phyloP scores from a whole-genome alignment of 2,888 invertebrate genomes.

The Magallana nippona region DNA sequence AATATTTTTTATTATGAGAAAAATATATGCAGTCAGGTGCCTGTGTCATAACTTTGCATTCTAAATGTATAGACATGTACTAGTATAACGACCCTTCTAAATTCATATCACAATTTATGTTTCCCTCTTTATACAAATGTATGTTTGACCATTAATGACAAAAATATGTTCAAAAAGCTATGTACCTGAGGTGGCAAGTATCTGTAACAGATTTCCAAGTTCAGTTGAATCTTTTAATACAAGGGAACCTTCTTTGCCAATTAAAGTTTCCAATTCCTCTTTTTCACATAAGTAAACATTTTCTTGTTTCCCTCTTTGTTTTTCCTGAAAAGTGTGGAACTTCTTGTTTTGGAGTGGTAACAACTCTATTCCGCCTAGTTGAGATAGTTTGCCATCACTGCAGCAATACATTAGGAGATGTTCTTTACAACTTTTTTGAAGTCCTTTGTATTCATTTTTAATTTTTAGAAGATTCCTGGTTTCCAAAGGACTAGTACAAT shows the following conservation, averaged over 20 bases:
- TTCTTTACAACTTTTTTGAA: neutral
- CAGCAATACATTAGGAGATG: constrained; percentile 20
- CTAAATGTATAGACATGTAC: too few species aligned
- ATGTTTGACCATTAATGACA: too few species aligned
- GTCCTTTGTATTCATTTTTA: neutral
- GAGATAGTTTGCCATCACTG: constrained; percentile 19
- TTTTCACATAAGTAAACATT: neutral
- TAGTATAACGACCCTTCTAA: too few species aligned
- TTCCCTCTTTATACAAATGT: too few species aligned
- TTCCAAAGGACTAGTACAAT: constrained; percentile 16
- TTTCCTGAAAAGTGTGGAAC: neutral
- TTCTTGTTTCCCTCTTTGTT: neutral
- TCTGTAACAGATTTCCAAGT: neutral
- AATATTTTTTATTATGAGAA: too few species aligned
- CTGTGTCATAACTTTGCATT: too few species aligned
- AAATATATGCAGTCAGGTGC: too few species aligned
- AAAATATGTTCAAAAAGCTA: too few species aligned
- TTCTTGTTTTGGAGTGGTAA: neutral
- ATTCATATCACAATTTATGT: too few species aligned
- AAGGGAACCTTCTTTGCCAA: neutral
- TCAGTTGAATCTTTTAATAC: neutral
- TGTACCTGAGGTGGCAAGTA: neutral
- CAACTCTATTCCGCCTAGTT: constrained; percentile 32
- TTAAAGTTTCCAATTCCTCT: neutral
- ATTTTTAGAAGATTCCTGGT: neutral